Conservation (phyloP, 2,888 invertebrate species). For the Macrosoma leucophasiata region DNA sequence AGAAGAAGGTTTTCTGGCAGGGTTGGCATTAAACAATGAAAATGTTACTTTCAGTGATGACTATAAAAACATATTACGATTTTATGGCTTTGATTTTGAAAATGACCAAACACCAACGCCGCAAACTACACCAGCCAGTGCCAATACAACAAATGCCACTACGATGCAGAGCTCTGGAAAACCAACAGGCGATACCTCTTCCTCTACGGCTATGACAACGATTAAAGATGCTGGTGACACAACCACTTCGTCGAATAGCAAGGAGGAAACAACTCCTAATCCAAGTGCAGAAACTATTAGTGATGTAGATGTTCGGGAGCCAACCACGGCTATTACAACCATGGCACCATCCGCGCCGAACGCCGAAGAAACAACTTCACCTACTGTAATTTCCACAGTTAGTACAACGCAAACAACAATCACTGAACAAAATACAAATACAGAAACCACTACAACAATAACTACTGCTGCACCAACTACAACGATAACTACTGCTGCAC, state of each 20-base stretch:
- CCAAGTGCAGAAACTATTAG: slow-evolving; percentile 48
- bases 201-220: slow-evolving; percentile 24
- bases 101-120: slow-evolving; percentile 49
- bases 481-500: not conserved
- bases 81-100: slow-evolving; percentile 88
- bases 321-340: slow-evolving; percentile 36
- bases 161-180: slow-evolving; percentile 12
- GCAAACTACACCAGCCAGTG: slow-evolving; percentile 30
- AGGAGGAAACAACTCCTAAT: slow-evolving; percentile 46
- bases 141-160: slow-evolving; percentile 28
- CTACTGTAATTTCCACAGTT: not conserved
- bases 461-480: not conserved
- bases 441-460: not conserved
- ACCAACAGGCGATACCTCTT: slow-evolving; percentile 23
- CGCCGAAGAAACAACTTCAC: slow-evolving; percentile 19
- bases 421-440: not conserved
- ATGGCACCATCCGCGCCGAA: slow-evolving; percentile 40
- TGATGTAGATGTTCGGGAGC: slow-evolving; percentile 36
- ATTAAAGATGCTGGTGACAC: slow-evolving; percentile 32
- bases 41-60: slow-evolving; percentile 84
- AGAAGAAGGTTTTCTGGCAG: slow-evolving; percentile 87
- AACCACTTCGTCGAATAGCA: slow-evolving; percentile 27
- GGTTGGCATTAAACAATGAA: slow-evolving; percentile 85
- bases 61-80: slow-evolving; percentile 82
- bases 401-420: not conserved